phyloP scores from a whole-genome alignment of 2,113 vertebrate genomes.

The Anolis sagrei region DNA sequence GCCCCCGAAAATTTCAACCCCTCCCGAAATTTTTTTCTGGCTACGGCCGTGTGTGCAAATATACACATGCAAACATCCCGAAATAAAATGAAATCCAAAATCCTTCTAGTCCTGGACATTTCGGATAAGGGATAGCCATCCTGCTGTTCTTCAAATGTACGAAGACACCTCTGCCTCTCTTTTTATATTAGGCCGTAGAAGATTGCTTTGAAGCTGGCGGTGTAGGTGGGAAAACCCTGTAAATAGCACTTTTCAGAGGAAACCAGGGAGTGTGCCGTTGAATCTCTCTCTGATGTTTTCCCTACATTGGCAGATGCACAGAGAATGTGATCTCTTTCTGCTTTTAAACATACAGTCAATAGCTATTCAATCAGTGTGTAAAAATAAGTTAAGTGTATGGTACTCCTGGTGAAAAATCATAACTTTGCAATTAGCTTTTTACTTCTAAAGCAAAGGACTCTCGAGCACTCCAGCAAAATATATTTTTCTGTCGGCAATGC shows the following conservation, averaged over 20 bases:
- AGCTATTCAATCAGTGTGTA: conserved; percentile 60
- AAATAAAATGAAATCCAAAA: no score
- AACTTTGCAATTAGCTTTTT: conserved; percentile 65
- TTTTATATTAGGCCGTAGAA: neutral
- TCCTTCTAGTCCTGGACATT: no score
- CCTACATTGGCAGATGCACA: conserved; percentile 37
- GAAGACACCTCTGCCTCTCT: neutral
- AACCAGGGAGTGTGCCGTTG: conserved; percentile 29
- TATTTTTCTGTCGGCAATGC: conserved; percentile 59
- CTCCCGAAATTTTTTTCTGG: no score
- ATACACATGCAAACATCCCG: no score
- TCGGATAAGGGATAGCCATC: no score
- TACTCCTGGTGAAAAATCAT: conserved; percentile 56
- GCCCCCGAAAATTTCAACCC: no score
- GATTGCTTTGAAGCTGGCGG: neutral
- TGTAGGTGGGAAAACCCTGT: neutral
- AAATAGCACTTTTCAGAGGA: conserved; percentile 40
- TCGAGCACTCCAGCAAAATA: conserved; percentile 56
- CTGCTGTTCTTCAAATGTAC: no score
- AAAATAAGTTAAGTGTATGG: conserved; percentile 68
- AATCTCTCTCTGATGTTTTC: conserved; percentile 34
- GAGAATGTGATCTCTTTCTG: conserved; percentile 6
- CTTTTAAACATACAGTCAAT: conserved; percentile 36
- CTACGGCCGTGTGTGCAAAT: no score
- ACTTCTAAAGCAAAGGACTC: conserved; percentile 50